Conservation (phyloP, 2,113 vertebrate genomes). For the Lampris megalopsis region DNA sequence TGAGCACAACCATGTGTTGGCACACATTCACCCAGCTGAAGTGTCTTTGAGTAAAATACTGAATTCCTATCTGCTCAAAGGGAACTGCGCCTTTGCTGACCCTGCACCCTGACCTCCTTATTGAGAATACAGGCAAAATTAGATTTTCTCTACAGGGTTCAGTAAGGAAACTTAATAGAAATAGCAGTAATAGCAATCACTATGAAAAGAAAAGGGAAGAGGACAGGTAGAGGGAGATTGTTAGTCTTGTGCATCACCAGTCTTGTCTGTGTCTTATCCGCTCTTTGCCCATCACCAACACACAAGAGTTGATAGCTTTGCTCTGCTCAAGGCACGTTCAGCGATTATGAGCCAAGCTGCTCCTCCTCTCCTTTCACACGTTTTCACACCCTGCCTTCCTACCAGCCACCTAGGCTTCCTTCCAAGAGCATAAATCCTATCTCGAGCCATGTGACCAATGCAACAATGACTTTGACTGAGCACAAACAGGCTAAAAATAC, state of each 20-base stretch:
- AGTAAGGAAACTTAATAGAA: too few relatives aligned
- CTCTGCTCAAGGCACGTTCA: neutral
- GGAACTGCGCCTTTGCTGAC: too few relatives aligned
- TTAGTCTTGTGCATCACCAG: neutral
- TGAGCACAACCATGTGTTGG: too few relatives aligned
- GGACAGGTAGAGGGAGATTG: neutral
- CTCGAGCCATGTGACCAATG: slow-evolving; percentile 55
- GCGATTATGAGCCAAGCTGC: slow-evolving; percentile 5
- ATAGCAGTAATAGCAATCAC: too few relatives aligned
- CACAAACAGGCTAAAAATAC: slow-evolving; percentile 68
- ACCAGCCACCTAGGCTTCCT: slow-evolving; percentile 9
- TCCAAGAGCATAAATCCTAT: slow-evolving; percentile 29
- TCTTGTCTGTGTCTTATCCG: neutral
- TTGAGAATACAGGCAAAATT: too few relatives aligned
- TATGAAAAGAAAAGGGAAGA: neutral
- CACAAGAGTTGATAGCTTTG: neutral
- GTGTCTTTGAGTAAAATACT: too few relatives aligned
- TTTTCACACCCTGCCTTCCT: slow-evolving; percentile 24
- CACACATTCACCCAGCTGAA: too few relatives aligned
- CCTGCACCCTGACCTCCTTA: too few relatives aligned
- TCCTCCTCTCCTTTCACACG: neutral
- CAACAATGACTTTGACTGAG: slow-evolving; percentile 74
- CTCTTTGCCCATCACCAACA: neutral
- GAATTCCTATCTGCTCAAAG: too few relatives aligned
- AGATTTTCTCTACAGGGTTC: too few relatives aligned